Evolutionary conservation across 2,888 invertebrate species (phyloP), one percentile per base, ranked within the genome.

Genomic region (Alloscopus bannaensis): DNA sequence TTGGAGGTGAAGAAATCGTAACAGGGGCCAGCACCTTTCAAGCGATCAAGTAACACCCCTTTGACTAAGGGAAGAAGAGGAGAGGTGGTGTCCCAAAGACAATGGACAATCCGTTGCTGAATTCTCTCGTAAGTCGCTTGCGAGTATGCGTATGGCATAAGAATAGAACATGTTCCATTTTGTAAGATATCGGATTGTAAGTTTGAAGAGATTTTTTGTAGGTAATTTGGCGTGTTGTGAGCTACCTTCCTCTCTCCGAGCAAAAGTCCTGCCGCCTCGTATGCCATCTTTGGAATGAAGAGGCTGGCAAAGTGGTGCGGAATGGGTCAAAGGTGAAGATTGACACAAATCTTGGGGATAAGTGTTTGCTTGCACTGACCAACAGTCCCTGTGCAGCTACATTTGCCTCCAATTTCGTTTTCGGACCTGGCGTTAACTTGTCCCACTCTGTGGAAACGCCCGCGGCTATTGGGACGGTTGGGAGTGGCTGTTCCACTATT

Each of bases 251-350:
- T 4, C 52, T 65, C n/a, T 28, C 31, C 8, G 77, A 72, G 24
- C 42, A 72, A 36, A 76, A 77, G 22, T 20, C 47, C 2, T 72
- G 45, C 50, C 82, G 82, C 36, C 57, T 69, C 3, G 70, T 82
- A 0, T 80, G 80, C 18, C 60, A 36, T 2, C 18, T 40, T 16
- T 82, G 82, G 82, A 71, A 82, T 40, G 77, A 77, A 28, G 82
- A 80, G 45, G 26, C 71, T n/a, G 45, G 55, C 6, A 80, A 76
- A 42, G 29, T 45, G 18, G 4, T 80, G 1, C 42, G 77, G 18
- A 72, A 73, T 45, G 1, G 42, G 18, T 68, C 73, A 13, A 31
- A 26, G 8, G 64, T 80, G 16, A 36, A 52, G 18, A 45, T 80
- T 3, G 60, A 47, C 13, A 47, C 73, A 3, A 2, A 18, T 36